Percentiles rank a stretch among this genome's conserved stretches.
These are phyloP conservation scores for Polyommatus icarus DNA, from an alignment of 2,888 invertebrate species.

Conservation along the genomic window DNA sequence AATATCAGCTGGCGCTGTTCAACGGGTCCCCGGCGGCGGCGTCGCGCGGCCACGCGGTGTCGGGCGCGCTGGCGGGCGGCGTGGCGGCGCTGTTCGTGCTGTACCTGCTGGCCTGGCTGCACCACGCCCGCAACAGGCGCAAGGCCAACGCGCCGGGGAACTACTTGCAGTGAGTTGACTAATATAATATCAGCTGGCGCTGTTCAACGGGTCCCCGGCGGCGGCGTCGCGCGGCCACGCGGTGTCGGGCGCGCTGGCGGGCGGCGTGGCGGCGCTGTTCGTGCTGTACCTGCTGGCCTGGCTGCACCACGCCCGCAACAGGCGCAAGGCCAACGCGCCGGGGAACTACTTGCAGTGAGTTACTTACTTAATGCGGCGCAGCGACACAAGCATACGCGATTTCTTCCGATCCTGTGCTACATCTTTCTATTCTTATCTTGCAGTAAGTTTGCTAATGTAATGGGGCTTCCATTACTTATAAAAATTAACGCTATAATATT, in stretches of 20 bases:
- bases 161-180: slow-evolving; percentile 54
- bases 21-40: slow-evolving; percentile 55
- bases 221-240: slow-evolving; percentile 47
- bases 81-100: slow-evolving; percentile 48
- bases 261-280: slow-evolving; percentile 47
- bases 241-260: slow-evolving; percentile 48
- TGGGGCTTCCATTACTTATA: too few relatives aligned
- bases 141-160: slow-evolving; percentile 44
- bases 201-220: slow-evolving; percentile 59
- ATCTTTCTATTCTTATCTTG: too few relatives aligned
- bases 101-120: slow-evolving; percentile 53
- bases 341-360: slow-evolving; percentile 52
- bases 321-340: slow-evolving; percentile 46
- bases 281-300: slow-evolving; percentile 51
- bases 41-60: slow-evolving; percentile 45
- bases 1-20: slow-evolving; percentile 56
- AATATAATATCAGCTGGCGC: slow-evolving; percentile 49
- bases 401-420: too few relatives aligned
- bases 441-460: too few relatives aligned
- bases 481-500: too few relatives aligned
- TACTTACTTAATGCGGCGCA: too few relatives aligned
- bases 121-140: slow-evolving; percentile 53
- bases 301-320: slow-evolving; percentile 53
- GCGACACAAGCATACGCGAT: too few relatives aligned
- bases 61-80: slow-evolving; percentile 47